Conservation (phyloP, 2,113 vertebrate genomes). For the Alectura lathami region DNA sequence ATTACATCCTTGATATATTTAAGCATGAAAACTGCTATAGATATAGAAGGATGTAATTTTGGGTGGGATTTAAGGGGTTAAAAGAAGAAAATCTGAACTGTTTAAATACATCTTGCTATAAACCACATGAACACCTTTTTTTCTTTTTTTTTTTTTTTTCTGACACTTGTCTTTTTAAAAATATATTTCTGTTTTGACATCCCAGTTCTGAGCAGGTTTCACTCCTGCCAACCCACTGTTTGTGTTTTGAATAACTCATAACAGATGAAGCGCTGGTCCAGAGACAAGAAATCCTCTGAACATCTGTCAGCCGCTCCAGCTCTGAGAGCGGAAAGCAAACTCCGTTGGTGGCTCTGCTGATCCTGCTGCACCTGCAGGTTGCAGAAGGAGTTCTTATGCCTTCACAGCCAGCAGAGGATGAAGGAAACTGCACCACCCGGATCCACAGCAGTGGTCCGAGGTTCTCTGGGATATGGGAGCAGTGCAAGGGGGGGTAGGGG, state of each 20-base stretch:
- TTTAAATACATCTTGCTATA: conserved; percentile 20
- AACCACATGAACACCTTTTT: not conserved
- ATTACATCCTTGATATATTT: not conserved
- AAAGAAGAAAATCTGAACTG: conserved; percentile 11
- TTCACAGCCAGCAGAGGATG: not conserved
- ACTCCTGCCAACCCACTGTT: conserved; percentile 51
- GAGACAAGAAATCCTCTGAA: conserved; percentile 50
- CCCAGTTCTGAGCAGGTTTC: conserved; percentile 32
- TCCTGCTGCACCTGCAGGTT: not conserved
- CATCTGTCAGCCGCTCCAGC: conserved; percentile 21
- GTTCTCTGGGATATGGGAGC: not conserved
- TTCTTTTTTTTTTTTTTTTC: not conserved
- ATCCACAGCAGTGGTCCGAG: not conserved
- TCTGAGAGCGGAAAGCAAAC: not conserved
- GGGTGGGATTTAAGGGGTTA: not conserved
- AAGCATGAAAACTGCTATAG: not conserved
- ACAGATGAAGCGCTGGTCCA: conserved; percentile 8
- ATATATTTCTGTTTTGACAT: conserved; percentile 64
- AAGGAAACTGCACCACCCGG: not conserved
- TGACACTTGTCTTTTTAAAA: conserved; percentile 53
- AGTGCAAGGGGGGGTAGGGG: not conserved
- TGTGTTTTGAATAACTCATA: conserved; percentile 54
- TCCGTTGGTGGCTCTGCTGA: not conserved
- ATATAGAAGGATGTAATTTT: not conserved
- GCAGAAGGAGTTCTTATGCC: not conserved